Base-by-base conservation (phyloP, 2,888 invertebrate genomes). In the Malachius bipustulatus region DNA sequence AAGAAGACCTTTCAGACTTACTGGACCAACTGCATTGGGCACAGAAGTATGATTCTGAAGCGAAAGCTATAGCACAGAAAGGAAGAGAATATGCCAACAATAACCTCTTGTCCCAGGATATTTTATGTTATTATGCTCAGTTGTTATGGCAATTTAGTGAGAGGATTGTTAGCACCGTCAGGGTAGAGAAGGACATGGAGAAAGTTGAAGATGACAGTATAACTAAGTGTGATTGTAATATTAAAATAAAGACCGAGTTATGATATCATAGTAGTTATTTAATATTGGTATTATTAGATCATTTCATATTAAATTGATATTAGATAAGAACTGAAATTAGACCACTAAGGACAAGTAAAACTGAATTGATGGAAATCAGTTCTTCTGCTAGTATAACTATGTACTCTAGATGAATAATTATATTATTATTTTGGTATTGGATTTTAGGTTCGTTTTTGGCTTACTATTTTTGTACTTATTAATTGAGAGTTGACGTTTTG, bases 91-190 rank as follows among this genome's bases (percentile, higher is more conserved):
- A 81, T 66, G 81, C 80, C 2, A 72, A 78, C 45, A 69, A 83
- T 31, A 69, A 88, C 62, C 68, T 94, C 38, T 62, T 89, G 55
- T 90, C 94, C 0, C 74, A 77, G 43, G 70, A 93, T 57, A 73
- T 94, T 30, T 77, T 84, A 57, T 94, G 94, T 57, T 94, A 94
- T 57, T 82, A 94, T 62, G 75, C 77, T 33, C 65, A 74, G 34
- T 63, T 84, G 29, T 70, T 84, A 41, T 62, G 82, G 75, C 77
- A 84, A 66, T 85, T 83, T 76, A 79, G 77, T 54, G 75, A 74
- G 54, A 67, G 70, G 45, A 58, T 84, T 28, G 63, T 59, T 30
- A 77, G 70, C 44, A 58, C 65, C 8, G 59, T 77, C 26, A 55
- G 62, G 40, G 56, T 77, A 24, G 55, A 70, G n/a, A 62, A 70